A percentile compares a stretch with the other conserved stretches of the same genome.
phyloP scores from a whole-genome alignment of 2,888 invertebrate genomes.

The Bugula neritina region DNA sequence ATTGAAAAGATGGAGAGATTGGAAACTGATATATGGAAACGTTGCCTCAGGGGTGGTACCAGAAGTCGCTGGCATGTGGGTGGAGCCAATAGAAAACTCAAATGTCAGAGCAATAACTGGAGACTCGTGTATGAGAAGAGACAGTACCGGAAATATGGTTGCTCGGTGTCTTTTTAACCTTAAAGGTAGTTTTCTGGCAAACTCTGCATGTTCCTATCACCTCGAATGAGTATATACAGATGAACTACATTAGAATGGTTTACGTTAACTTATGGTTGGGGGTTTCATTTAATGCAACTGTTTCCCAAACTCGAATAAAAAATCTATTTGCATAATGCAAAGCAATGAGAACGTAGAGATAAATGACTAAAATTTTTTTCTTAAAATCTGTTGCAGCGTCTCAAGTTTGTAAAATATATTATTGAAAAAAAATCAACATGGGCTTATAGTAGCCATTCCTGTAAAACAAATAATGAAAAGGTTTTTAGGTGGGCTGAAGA shows the following conservation, averaged over 20 bases:
- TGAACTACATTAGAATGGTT: too few relatives aligned
- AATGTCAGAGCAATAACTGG: constrained; percentile 8
- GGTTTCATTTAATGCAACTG: background rate
- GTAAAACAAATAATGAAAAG: too few relatives aligned
- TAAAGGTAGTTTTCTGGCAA: background rate
- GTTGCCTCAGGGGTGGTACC: background rate
- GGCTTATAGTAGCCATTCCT: too few relatives aligned
- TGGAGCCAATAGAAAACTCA: constrained; percentile 3
- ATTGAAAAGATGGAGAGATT: constrained; percentile 23
- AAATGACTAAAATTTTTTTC: too few relatives aligned
- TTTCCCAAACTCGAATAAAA: background rate
- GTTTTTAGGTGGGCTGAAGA: too few relatives aligned
- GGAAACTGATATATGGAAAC: constrained; percentile 19
- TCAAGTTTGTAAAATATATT: too few relatives aligned
- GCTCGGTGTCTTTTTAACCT: constrained; percentile 19
- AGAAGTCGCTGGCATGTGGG: background rate
- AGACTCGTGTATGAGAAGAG: constrained; percentile 15
- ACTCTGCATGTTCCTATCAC: too few relatives aligned
- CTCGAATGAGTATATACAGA: too few relatives aligned
- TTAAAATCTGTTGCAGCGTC: too few relatives aligned
- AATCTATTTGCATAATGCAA: too few relatives aligned
- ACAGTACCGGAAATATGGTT: background rate
- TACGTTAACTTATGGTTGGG: background rate
- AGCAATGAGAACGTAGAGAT: too few relatives aligned
- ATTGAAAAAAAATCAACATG: too few relatives aligned